Conservation (phyloP, 2,888 invertebrate genomes). For the Plutella xylostella region DNA sequence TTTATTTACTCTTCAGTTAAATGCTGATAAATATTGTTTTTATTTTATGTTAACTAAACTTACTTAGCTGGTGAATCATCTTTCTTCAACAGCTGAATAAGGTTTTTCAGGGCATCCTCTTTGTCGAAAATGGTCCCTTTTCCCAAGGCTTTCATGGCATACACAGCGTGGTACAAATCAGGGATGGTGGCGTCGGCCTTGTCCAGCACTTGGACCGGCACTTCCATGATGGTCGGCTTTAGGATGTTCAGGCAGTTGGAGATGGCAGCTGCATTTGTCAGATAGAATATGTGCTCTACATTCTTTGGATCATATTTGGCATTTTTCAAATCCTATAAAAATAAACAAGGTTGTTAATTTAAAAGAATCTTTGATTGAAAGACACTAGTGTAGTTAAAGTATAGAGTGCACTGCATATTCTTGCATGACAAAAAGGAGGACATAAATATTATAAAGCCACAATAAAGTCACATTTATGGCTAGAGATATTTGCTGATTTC, state of each 20-base stretch:
- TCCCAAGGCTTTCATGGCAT: slow-evolving; percentile 76
- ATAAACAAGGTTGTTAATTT: neutral
- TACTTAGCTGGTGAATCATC: slow-evolving; percentile 84
- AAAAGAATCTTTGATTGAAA: too few species aligned
- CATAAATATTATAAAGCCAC: neutral
- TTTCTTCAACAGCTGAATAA: slow-evolving; percentile 83
- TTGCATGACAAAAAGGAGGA: neutral
- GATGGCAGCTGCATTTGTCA: slow-evolving; percentile 72
- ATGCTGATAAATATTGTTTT: neutral
- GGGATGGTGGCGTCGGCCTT: slow-evolving; percentile 74
- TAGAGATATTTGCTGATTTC: too few species aligned
- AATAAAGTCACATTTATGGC: neutral
- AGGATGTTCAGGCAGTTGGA: slow-evolving; percentile 64
- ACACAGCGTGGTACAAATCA: slow-evolving; percentile 81
- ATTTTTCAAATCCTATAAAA: slow-evolving; percentile 38
- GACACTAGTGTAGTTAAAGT: too few species aligned
- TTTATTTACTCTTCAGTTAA: too few species aligned
- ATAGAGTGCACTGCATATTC: too few species aligned
- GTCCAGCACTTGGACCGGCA: slow-evolving; percentile 71
- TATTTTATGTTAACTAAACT: slow-evolving; percentile 29
- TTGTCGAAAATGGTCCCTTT: slow-evolving; percentile 72
- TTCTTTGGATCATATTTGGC: slow-evolving; percentile 46
- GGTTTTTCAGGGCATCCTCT: slow-evolving; percentile 76
- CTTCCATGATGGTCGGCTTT: slow-evolving; percentile 54
- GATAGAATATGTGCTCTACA: slow-evolving; percentile 73